Conservation (phyloP, 2,113 vertebrate species). For the Porphyrio hochstetteri region DNA sequence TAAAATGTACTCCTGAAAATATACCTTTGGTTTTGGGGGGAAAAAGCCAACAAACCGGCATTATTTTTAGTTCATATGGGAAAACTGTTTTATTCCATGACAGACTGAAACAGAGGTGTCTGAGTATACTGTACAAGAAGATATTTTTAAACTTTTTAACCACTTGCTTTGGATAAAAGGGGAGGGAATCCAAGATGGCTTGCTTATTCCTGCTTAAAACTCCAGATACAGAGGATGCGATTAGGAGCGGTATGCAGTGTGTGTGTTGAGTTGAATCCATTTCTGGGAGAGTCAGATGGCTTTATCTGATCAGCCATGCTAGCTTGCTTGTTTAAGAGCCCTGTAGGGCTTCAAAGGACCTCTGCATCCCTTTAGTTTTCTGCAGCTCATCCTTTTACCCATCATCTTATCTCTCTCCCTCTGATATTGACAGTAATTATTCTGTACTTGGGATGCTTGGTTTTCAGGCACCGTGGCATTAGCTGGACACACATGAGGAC, state of each 20-base stretch:
- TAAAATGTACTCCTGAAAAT: neutral
- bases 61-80: neutral
- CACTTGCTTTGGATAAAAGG: neutral
- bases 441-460: neutral
- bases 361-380: neutral
- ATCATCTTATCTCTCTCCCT: neutral
- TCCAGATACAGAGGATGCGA: neutral
- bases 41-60: fast-evolving
- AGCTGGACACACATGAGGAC: neutral
- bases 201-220: neutral
- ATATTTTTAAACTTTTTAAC: neutral
- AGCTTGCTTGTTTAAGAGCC: neutral
- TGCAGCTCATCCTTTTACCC: fast-evolving
- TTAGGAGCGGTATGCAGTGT: neutral
- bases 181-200: neutral
- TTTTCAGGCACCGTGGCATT: neutral
- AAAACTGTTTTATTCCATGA: neutral
- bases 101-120: too few species aligned
- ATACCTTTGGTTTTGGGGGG: neutral
- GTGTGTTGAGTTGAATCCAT: neutral
- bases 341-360: neutral
- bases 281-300: neutral
- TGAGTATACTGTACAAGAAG: neutral
- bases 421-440: neutral
- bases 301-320: neutral